phyloP scores from a whole-genome alignment of 35 echinoderm and acorn worm genomes.

The Eucidaris tribuloides region DNA sequence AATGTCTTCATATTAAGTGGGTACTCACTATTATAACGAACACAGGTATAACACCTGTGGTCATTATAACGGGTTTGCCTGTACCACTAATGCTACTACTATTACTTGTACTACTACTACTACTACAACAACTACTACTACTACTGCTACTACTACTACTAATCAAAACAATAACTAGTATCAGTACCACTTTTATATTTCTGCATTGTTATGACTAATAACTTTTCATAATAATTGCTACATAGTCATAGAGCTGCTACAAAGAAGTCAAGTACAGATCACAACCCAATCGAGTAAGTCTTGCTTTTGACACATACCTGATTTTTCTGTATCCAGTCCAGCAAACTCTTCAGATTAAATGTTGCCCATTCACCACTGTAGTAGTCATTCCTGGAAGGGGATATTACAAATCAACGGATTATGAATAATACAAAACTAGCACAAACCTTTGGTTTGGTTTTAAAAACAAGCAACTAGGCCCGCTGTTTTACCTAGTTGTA shows the following conservation, averaged over 20 bases:
- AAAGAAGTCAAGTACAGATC: no score
- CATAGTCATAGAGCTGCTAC: background rate
- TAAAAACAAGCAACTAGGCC: no score
- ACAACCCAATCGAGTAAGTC: no score
- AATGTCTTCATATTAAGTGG: no score
- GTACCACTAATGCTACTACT: no score
- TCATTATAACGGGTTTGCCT: no score
- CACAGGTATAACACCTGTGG: no score
- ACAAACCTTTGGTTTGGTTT: background rate
- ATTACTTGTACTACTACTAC: no score
- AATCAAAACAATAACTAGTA: background rate
- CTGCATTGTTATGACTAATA: background rate
- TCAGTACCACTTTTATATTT: background rate
- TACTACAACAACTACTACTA: background rate
- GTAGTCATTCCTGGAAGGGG: constrained; percentile 85
- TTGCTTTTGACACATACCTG: constrained; percentile 14
- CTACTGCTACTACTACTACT: no score
- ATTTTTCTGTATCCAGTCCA: constrained; percentile 75
- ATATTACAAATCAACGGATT: background rate
- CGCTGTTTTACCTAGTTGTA: no score
- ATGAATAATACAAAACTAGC: background rate
- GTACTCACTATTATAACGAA: no score
- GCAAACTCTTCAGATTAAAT: constrained; percentile 81
- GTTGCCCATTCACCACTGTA: constrained; percentile 97
- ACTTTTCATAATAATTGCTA: background rate